Conservation (phyloP, 37 sponge, comb jelly and placozoan species). For the Ephydatia muelleri region DNA sequence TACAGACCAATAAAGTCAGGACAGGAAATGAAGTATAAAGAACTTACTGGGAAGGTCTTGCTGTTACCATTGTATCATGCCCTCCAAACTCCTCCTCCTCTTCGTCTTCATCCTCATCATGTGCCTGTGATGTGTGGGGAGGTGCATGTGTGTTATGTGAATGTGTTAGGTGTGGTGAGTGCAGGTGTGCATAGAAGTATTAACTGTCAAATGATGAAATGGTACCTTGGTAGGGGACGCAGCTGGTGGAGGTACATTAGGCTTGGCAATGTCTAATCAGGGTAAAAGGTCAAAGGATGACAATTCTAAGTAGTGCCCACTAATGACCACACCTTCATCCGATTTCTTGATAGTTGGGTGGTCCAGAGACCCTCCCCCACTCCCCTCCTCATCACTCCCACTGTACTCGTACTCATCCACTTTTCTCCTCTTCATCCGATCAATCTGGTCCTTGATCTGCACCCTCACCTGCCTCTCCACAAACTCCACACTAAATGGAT, state of each 20-base stretch:
- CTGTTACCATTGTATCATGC: constrained; percentile 51
- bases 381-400: constrained; percentile 74
- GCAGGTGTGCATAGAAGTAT: not conserved
- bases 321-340: constrained; percentile 8
- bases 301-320: not conserved
- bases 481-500: constrained; percentile 72
- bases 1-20: too few relatives aligned
- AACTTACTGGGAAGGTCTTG: constrained; percentile 14
- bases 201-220: not conserved
- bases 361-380: constrained; percentile 46
- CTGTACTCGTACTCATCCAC: constrained; percentile 56
- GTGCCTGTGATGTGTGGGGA: too few relatives aligned
- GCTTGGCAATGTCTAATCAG: not conserved
- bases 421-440: constrained; percentile 77
- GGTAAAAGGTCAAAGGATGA: not conserved
- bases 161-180: too few relatives aligned
- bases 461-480: constrained; percentile 71
- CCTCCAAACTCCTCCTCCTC: constrained; percentile 61
- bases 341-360: constrained; percentile 65
- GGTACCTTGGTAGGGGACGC: constrained; percentile 25
- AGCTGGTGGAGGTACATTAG: not conserved
- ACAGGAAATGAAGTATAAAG: too few relatives aligned
- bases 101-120: constrained; percentile 68
- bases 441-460: constrained; percentile 85
- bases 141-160: too few relatives aligned